Percentiles rank a stretch among this genome's conserved stretches.
These are phyloP conservation scores for Mus spicilegus DNA, from an alignment of 2,113 vertebrate genomes.

Conservation along the genomic window DNA sequence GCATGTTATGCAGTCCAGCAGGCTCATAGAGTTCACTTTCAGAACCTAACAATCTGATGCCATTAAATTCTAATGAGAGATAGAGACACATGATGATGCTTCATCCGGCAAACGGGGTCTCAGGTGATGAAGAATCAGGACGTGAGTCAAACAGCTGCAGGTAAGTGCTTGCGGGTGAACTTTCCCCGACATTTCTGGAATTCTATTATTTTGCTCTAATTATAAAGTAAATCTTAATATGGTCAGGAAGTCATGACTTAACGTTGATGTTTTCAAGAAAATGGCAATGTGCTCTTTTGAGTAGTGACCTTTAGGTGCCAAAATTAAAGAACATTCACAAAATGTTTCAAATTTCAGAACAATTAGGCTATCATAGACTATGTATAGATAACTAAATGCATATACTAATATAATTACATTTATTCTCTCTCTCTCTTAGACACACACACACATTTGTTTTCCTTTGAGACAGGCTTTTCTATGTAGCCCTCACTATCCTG, in stretches of 20 bases:
- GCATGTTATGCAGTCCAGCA: neutral
- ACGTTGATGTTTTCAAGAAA: constrained; percentile 53
- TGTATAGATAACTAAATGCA: neutral
- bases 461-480: neutral
- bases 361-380: constrained; percentile 14
- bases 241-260: constrained; percentile 48
- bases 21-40: neutral
- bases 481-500: neutral
- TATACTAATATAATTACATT: neutral
- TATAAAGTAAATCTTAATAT: constrained; percentile 4
- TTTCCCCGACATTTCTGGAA: constrained; percentile 64
- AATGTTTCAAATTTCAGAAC: constrained; percentile 51
- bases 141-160: neutral
- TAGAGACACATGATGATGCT: neutral
- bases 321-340: constrained; percentile 56
- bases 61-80: constrained; percentile 21
- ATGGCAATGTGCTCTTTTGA: constrained; percentile 67
- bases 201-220: neutral
- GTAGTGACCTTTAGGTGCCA: constrained; percentile 43
- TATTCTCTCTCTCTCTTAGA: neutral
- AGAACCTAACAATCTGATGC: neutral
- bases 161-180: constrained; percentile 41
- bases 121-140: constrained; percentile 18
- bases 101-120: neutral
- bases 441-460: neutral